Evolutionary conservation across 92 coral and sea anemone genomes (phyloP), one percentile per base, ranked within the genome.

Genomic region (Heteractis magnifica): DNA sequence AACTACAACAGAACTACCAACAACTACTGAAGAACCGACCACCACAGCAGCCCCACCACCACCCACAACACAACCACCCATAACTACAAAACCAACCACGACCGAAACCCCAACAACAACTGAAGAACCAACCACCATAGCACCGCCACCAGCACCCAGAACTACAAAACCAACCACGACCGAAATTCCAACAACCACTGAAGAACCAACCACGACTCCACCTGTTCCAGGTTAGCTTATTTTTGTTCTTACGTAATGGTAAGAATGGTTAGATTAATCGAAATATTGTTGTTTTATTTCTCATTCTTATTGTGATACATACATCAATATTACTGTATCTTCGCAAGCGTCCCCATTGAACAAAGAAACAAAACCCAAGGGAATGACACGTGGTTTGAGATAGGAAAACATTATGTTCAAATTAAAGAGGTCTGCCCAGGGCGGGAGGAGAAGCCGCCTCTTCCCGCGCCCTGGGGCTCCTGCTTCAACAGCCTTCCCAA

Each of bases 151-250:
- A 2, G 2, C 48, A 26, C 9, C 77, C 16, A 15, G 49, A 14
- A 13, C 81, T 6, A 18, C 81, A 8, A 77, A 49, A 77, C 81
- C 23, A 77, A 23, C 51, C 48, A 73, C 77, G 5, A 73, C 77
- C 11, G 77, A 53, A 76, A 13, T 0, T 3, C n/a, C 79, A 15
- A 76, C 79, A 8, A 51, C 56, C 8, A 20, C 55, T 10, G 70
- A 20, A 18, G 48, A 6, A 73, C 6, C 41, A n/a, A 20, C 77
- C 48, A 70, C 85, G n/a, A 1, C 51, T 14, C 86, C 86, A 10
- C 86, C 86, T 9, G 60, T 26, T 13, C 79, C 86, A 60, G 80
- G 78, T 71, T 41, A 81, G 82, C 51, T 16, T 34, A 20, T 64
- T 8, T 50, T 23, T 58, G 82, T 64, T 79, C 51, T 62, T 49